Evolutionary conservation across 2,888 invertebrate genomes (phyloP), one percentile per base, ranked within the genome.

Genomic region (Drosophila mayaguana): DNA sequence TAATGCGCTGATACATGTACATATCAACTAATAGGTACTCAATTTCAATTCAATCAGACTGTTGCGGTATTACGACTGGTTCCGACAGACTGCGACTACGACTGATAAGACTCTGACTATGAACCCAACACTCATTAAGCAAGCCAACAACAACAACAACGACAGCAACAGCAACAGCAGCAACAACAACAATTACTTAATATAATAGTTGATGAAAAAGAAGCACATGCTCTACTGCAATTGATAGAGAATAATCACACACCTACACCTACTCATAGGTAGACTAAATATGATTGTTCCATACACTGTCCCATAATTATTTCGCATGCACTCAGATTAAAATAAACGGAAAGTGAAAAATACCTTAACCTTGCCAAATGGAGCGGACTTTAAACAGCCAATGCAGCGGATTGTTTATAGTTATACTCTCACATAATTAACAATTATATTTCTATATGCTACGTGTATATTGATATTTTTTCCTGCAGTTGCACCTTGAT

Each of bases 31-130:
- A 81, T 67, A 78, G 83, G 66, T 72, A 78, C 53, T 80, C 65
- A 84, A 81, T 88, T 71, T 75, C 59, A 76, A 78, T 76, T 61
- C 72, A 72, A 63, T 72, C 72, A 53, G 66, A 18, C 38, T 66
- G 34, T 55, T 60, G 72, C 63, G 55, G 62, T 48, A 72, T 74
- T 74, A 70, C 71, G 74, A 56, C 48, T 63, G 71, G 65, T 78
- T 72, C 77, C 75, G 80, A 72, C 76, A 50, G 60, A 70, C 75
- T 42, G 62, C 48, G 62, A 48, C 72, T 40, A 60, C 34, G 61
- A 25, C 80, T 81, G 81, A 79, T 78, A 81, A 88, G 66, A 69
- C 63, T 64, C 77, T 83, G 86, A 87, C 89, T 89, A 64, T 89
- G 85, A 77, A 89, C 88, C 82, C 89, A 72, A 75, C 69, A 78